Conservation (phyloP, 2,888 invertebrate species). For the Liopterus haemorrhoidalis region DNA sequence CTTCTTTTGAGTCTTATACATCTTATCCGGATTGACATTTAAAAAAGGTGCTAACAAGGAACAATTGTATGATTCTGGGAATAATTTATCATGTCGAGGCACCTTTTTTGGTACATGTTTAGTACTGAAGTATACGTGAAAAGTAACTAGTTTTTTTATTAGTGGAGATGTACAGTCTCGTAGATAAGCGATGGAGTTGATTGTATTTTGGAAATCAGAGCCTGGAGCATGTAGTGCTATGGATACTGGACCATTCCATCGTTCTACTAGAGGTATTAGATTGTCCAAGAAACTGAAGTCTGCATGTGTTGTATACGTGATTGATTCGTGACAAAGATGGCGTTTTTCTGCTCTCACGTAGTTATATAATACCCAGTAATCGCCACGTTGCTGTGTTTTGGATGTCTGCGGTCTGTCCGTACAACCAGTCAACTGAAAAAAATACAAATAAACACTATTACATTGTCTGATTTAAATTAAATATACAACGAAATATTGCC, state of each 20-base stretch:
- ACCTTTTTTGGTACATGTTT: constrained; percentile 80
- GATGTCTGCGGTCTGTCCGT: constrained; percentile 41
- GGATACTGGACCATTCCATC: constrained; percentile 84
- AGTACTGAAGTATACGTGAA: constrained; percentile 83
- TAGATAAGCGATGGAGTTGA: constrained; percentile 74
- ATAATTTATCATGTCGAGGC: constrained; percentile 58
- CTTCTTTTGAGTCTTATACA: constrained; percentile 75
- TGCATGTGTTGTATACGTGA: constrained; percentile 89
- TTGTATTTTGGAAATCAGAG: constrained; percentile 68
- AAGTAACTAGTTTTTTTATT: constrained; percentile 73
- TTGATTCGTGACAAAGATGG: constrained; percentile 72
- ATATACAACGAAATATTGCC: no score
- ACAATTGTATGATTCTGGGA: constrained; percentile 64
- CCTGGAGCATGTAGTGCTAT: constrained; percentile 85
- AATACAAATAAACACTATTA: constrained; percentile 9
- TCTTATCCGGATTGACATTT: constrained; percentile 57
- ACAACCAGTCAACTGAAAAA: constrained; percentile 42
- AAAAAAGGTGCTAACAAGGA: constrained; percentile 63
- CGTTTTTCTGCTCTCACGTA: constrained; percentile 64
- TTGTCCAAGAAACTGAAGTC: constrained; percentile 90
- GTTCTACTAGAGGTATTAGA: constrained; percentile 73
- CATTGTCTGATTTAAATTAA: no score
- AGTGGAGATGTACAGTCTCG: constrained; percentile 69
- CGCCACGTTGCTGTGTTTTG: constrained; percentile 45
- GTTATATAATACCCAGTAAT: constrained; percentile 83